These are phyloP conservation scores for Psilopsiagon aymara DNA, from an alignment of 2,113 vertebrate genomes.

Conservation along the genomic window DNA sequence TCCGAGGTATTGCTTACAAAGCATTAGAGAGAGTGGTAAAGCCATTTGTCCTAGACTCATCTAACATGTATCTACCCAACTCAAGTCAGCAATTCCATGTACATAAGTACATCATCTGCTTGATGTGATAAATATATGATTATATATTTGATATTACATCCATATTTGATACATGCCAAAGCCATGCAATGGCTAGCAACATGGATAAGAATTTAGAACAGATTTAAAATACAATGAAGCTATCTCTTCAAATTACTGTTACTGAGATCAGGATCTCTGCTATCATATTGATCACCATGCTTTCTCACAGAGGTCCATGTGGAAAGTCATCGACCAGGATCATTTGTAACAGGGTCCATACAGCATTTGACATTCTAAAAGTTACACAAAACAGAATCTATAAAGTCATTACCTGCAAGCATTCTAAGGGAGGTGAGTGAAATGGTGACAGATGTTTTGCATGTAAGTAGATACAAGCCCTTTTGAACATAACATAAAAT, in stretches of 20 bases:
- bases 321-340: background rate
- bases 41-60: background rate
- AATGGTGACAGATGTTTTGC: background rate
- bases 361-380: background rate
- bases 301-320: background rate
- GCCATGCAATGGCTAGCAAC: background rate
- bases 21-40: background rate
- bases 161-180: rapidly evolving
- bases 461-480: background rate
- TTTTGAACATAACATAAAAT: background rate
- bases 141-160: background rate
- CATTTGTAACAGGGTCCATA: background rate
- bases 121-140: background rate
- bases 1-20: background rate
- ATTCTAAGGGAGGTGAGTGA: background rate
- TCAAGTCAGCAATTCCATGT: background rate
- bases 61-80: background rate
- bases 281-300: no score
- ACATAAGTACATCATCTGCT: background rate
- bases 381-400: background rate
- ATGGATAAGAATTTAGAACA: background rate
- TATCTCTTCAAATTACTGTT: background rate
- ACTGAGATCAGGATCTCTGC: background rate
- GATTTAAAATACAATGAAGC: background rate
- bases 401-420: background rate